phyloP scores from a whole-genome alignment of 2,113 vertebrate species.

The Dendropsophus ebraccatus region DNA sequence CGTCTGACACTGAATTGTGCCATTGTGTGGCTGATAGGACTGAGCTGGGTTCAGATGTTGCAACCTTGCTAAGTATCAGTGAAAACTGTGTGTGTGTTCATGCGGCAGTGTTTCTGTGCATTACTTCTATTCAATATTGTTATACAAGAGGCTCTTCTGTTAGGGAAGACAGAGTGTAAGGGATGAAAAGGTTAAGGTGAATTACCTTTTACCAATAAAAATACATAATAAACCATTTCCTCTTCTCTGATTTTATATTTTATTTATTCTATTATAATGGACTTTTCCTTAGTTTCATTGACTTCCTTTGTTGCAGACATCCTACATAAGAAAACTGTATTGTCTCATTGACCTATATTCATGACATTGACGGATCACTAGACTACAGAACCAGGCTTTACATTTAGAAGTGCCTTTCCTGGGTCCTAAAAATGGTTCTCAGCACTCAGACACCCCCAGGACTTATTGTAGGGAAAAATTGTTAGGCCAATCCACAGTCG shows the following conservation, averaged over 20 bases:
- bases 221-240: not conserved
- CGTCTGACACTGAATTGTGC: slow-evolving; percentile 40
- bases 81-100: too few species aligned
- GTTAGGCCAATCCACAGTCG: too few species aligned
- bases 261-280: not conserved
- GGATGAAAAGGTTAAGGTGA: not conserved
- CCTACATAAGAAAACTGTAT: too few species aligned
- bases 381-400: too few species aligned
- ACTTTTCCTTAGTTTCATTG: too few species aligned
- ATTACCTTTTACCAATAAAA: not conserved
- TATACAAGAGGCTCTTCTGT: not conserved
- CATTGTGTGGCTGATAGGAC: slow-evolving; percentile 9
- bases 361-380: too few species aligned
- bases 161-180: not conserved
- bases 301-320: too few species aligned
- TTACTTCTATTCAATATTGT: not conserved
- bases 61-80: not conserved
- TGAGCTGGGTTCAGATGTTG: not conserved
- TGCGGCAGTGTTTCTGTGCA: not conserved
- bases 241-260: not conserved
- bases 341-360: too few species aligned
- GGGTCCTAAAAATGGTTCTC: too few species aligned
- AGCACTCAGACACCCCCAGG: too few species aligned
- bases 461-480: too few species aligned
- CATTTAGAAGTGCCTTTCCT: too few species aligned